Evolutionary conservation across 2,888 invertebrate genomes (phyloP), one percentile per base, ranked within the genome.

Genomic region (Pristionchus arcanus): DNA sequence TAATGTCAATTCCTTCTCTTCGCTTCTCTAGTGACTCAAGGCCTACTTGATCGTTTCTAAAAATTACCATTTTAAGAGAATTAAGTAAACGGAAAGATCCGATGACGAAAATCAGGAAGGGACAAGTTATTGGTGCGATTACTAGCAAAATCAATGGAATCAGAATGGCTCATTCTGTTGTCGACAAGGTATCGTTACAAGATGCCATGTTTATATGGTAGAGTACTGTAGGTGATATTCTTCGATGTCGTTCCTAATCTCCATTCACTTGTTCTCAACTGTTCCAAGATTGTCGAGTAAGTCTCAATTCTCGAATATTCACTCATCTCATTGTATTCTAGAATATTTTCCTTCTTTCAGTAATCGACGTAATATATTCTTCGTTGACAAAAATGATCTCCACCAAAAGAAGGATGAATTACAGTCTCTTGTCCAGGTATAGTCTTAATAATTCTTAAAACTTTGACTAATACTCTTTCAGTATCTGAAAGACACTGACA

Each of bases 401-500:
- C 2, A 34, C 2, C 4, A 85, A 0, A 85, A 42, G 68, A 87
- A 28, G 19, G 28, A 25, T 59, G 66, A 87, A 16, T 37, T 68
- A 28, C 37, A 9, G 21, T 68, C 68, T 2, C 68, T 66, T 21
- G 87, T 68, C 3, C 68, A 87, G 87, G 87, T 66, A 85, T 34
- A 21, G 2, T 25, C 16, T n/a, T 28, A 28, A 42, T 15, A 66
- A 37, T 63, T 16, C 16, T 42, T 34, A 13, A 11, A 66, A 19
- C 1, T 9, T 21, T 68, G 16, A n/a, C 7, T 11, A 34, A 63
- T 63, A 11, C 21, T 5, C 25, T 87, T 74, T 11, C 53, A 74
- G 87, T 88, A 88, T 55, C 87, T 88, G 42, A 88, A 55, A 49
- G 74, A 88, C 55, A 21, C 21, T 28, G 42, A 87, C 28, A 25